Base-by-base conservation (phyloP, 2,888 invertebrate genomes). In the Ryuthela nishihirai region DNA sequence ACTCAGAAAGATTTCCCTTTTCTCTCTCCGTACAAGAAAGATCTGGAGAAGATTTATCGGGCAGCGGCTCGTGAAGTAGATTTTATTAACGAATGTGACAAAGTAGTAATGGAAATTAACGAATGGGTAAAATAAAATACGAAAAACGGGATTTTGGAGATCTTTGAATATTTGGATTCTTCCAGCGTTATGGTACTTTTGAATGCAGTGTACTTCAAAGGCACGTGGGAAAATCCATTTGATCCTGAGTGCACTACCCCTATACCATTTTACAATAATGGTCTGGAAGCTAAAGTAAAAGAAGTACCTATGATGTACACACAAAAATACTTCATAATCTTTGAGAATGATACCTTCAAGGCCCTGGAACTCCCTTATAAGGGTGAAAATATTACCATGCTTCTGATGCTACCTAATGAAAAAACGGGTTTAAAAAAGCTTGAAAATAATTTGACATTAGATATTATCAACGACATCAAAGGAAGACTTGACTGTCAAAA, bases 141-240 rank as follows among this genome's bases (percentile, higher is more conserved):
- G 4, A 40, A 40, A 4, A n/a, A 18, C 7, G 36, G n/a, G 29
- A 48, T 48, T 15, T 18, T 40, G 3, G 1, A 18, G 1, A 12
- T 48, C 2, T 5, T 48, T 3, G 21, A 43, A 34, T 38, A 78
- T 68, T 70, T 89, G 1, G 68, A 76, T 69, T 41, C 46, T 0
- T 69, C 74, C 0, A 87, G 87, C 1, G 78, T 83, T 45, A 73
- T 88, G 50, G 83, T 91, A 2, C 79, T 92, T 5, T 81, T 89
- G 2, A 92, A 89, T 72, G 90, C 90, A 0, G 81, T 92, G 15
- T 88, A 90, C 72, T 91, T 92, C 75, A 90, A 90, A 78, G 87
- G 85, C 2, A 78, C 80, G 35, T 92, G 91, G 89, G 73, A 76
- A 39, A 72, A 79, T 21, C 83, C 85, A 69, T 92, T 92, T 72